These are phyloP conservation scores for Hydropotes inermis DNA, from an alignment of 2,113 vertebrate genomes.

Conservation along the genomic window DNA sequence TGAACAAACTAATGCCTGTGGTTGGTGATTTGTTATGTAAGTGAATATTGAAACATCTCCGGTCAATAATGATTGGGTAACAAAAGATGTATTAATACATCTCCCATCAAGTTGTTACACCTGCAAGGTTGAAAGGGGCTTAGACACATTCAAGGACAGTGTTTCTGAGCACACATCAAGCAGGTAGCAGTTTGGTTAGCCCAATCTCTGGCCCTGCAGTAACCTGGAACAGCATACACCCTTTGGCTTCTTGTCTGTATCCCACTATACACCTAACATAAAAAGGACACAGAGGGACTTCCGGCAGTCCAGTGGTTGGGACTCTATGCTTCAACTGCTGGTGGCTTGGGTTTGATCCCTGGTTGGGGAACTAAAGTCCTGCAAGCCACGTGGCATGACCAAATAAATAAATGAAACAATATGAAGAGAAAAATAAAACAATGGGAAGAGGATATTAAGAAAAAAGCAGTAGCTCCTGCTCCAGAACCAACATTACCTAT, in stretches of 20 bases:
- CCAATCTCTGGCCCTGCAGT: neutral
- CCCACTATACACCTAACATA: accelerated
- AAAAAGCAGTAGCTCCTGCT: neutral
- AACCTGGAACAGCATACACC: neutral
- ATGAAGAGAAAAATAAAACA: neutral
- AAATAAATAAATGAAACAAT: neutral
- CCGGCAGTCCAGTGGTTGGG: accelerated
- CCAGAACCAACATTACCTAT: neutral
- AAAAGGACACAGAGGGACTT: neutral
- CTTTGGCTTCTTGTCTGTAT: neutral
- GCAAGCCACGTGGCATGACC: neutral
- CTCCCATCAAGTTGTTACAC: neutral
- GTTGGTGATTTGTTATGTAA: neutral
- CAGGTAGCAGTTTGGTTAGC: neutral
- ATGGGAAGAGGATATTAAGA: neutral
- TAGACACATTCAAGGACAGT: neutral
- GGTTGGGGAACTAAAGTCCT: neutral
- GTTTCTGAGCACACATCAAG: neutral
- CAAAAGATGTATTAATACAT: neutral
- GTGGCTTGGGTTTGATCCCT: neutral
- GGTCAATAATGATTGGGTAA: neutral
- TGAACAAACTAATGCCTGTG: neutral
- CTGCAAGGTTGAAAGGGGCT: neutral
- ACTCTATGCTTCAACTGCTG: neutral
- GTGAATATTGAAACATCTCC: neutral